Conservation (phyloP, 2,888 invertebrate species). For the Apoderus coryli region DNA sequence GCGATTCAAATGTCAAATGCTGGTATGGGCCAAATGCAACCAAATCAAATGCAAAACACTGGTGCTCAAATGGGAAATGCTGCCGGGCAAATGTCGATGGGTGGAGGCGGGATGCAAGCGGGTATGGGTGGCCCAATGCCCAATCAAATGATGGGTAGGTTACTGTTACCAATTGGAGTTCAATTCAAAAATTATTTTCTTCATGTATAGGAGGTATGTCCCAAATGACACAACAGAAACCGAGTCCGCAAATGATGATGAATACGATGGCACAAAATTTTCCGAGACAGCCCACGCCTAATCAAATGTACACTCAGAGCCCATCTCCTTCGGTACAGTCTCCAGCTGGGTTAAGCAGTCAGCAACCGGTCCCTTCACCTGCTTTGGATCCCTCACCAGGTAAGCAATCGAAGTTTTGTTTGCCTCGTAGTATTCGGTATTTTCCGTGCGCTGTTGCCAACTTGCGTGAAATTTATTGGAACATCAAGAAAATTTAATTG, state of each 20-base stretch:
- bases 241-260: slow-evolving; percentile 16
- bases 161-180: too few relatives aligned
- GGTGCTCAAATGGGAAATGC: slow-evolving; percentile 20
- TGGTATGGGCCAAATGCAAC: slow-evolving; percentile 23
- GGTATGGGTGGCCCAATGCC: slow-evolving; percentile 27
- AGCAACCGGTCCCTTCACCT: slow-evolving; percentile 44
- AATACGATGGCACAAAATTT: slow-evolving; percentile 20
- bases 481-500: too few relatives aligned
- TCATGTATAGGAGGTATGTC: slow-evolving; percentile 27
- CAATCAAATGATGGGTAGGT: slow-evolving; percentile 25
- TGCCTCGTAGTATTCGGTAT: too few relatives aligned
- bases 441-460: too few relatives aligned
- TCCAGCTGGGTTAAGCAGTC: slow-evolving; percentile 38
- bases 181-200: slow-evolving; percentile 8
- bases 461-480: too few relatives aligned
- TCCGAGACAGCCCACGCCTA: slow-evolving; percentile 52
- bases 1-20: slow-evolving; percentile 14
- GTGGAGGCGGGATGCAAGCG: slow-evolving; percentile 17
- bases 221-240: slow-evolving; percentile 23
- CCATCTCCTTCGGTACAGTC: slow-evolving; percentile 65
- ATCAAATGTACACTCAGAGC: slow-evolving; percentile 65
- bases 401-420: too few relatives aligned
- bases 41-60: slow-evolving; percentile 22
- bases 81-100: slow-evolving; percentile 8
- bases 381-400: slow-evolving; percentile 51